Evolutionary conservation across 2,888 invertebrate genomes (phyloP).

Genomic region (Calameuta pallipes): DNA sequence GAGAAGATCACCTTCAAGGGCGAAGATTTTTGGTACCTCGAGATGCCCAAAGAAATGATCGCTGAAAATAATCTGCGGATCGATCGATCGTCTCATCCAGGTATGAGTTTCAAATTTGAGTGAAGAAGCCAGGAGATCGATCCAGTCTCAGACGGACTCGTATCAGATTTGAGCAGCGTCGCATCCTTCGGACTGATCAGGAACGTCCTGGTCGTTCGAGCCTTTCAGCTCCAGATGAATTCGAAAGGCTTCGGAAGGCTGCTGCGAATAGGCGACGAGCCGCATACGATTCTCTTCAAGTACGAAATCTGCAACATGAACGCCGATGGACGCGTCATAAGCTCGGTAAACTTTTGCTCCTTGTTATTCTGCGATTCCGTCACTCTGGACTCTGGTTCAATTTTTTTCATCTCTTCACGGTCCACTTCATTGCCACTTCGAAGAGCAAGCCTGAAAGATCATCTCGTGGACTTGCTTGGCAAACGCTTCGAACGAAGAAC

Average conservation of each 20-base stretch:
- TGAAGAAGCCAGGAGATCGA: too few species aligned
- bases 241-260: slow-evolving; percentile 32
- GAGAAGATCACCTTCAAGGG: background rate
- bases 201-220: slow-evolving; percentile 35
- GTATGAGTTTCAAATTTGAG: slow-evolving; percentile 27
- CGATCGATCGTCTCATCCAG: slow-evolving; percentile 46
- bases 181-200: slow-evolving; percentile 55
- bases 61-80: slow-evolving; percentile 40
- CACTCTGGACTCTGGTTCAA: too few species aligned
- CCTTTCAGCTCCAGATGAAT: slow-evolving; percentile 37
- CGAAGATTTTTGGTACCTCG: slow-evolving; percentile 36
- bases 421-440: too few species aligned
- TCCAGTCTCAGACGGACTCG: background rate
- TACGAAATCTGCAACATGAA: slow-evolving; percentile 47
- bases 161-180: slow-evolving; percentile 40
- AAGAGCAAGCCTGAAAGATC: too few species aligned
- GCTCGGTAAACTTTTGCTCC: slow-evolving; percentile 27
- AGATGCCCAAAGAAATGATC: slow-evolving; percentile 34
- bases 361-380: too few species aligned
- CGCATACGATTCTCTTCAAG: slow-evolving; percentile 48
- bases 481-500: too few species aligned
- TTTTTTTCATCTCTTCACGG: too few species aligned
- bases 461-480: too few species aligned
- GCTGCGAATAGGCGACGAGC: slow-evolving; percentile 35
- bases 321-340: slow-evolving; percentile 31